Conservation (phyloP, 2,113 vertebrate species). For the Salvelinus fontinalis region DNA sequence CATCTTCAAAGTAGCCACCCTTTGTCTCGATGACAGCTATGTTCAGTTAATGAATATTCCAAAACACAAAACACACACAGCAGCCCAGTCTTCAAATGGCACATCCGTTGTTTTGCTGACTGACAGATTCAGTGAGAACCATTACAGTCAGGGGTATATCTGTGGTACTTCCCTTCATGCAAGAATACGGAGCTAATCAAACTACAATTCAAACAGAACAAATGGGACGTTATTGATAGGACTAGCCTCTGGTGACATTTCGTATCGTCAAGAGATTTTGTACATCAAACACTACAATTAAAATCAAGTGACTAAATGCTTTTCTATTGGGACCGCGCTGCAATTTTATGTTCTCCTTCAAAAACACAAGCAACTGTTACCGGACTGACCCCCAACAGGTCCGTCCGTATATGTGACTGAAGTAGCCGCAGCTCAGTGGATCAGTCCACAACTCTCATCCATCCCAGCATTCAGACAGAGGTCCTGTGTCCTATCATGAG, state of each 20-base stretch:
- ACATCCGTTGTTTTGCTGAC: slow-evolving; percentile 56
- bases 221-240: no score
- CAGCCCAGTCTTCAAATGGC: slow-evolving; percentile 23
- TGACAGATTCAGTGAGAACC: slow-evolving; percentile 23
- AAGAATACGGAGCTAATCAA: neutral
- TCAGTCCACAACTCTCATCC: no score
- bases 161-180: slow-evolving; percentile 10
- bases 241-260: no score
- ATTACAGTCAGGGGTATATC: slow-evolving; percentile 23
- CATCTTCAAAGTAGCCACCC: slow-evolving; percentile 8
- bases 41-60: slow-evolving; percentile 56
- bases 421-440: no score
- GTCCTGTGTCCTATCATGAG: no score
- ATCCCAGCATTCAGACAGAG: no score
- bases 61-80: slow-evolving; percentile 27
- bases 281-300: no score
- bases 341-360: neutral
- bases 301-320: neutral
- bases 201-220: no score
- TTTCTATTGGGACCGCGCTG: neutral
- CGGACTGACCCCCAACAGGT: neutral
- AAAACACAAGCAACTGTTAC: neutral
- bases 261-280: no score
- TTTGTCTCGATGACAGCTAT: slow-evolving; percentile 54
- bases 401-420: no score